Evolutionary conservation across 2,797 vertebrate genomes (phyloP).

Genomic region (Champsocephalus esox): DNA sequence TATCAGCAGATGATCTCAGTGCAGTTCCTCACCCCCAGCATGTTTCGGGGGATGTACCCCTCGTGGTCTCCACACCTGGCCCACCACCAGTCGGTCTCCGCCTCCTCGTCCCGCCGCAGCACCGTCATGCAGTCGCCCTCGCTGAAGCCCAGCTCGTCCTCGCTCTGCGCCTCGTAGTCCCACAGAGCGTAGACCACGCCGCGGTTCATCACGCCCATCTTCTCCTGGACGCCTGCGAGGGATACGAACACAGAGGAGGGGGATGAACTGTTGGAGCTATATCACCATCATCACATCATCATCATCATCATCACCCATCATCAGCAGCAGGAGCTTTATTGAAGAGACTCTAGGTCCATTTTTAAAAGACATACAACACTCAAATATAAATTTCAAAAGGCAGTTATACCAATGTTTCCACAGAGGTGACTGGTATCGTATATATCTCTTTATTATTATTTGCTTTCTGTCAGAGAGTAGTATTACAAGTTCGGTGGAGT

Average conservation of each 20-base stretch:
- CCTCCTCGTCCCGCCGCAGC: slow-evolving; percentile 88
- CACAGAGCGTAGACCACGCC: slow-evolving; percentile 94
- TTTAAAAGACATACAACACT: no score
- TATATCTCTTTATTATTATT: no score
- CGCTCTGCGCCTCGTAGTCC: slow-evolving; percentile 89
- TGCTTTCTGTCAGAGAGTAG: no score
- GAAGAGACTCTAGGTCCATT: no score
- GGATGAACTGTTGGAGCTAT: background rate
- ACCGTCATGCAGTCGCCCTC: slow-evolving; percentile 94
- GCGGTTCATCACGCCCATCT: slow-evolving; percentile 98
- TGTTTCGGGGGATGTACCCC: slow-evolving; percentile 93
- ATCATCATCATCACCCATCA: no score
- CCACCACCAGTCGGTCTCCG: slow-evolving; percentile 97
- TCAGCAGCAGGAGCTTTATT: no score
- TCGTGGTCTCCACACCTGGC: slow-evolving; percentile 89
- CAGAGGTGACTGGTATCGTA: no score
- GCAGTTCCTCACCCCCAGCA: slow-evolving; percentile 88
- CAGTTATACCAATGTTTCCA: no score
- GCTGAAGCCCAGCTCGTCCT: slow-evolving; percentile 89
- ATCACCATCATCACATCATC: no score
- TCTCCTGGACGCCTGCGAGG: slow-evolving; percentile 93
- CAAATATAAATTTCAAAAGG: no score
- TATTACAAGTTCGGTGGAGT: no score
- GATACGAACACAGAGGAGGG: background rate
- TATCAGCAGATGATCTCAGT: no score